A percentile compares a stretch with the other conserved stretches of the same genome.
Evolutionary conservation across 2,888 invertebrate species (phyloP).

Genomic region (Athetis lepigone): DNA sequence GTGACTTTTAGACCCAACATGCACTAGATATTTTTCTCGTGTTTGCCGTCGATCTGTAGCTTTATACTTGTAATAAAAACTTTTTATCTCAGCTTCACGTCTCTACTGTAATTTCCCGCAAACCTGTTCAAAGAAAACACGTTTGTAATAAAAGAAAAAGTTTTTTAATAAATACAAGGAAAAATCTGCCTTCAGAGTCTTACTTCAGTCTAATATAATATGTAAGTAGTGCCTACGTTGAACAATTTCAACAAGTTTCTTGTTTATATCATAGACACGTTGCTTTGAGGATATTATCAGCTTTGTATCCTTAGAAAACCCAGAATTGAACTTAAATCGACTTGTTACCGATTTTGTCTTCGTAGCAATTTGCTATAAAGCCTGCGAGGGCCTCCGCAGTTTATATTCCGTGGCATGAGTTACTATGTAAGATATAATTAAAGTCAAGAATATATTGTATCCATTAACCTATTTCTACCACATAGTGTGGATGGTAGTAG

Average conservation of each 20-base stretch:
- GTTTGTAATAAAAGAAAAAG: constrained; percentile 63
- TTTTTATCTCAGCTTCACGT: constrained; percentile 46
- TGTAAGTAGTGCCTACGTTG: not conserved
- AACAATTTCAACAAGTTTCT: constrained; percentile 17
- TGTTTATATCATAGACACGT: constrained; percentile 16
- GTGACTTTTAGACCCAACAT: not conserved
- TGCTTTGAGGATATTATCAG: not conserved
- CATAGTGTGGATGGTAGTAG: not conserved
- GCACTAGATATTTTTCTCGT: constrained; percentile 1
- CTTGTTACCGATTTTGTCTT: not conserved
- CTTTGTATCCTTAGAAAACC: not conserved
- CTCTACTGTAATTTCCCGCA: constrained; percentile 52
- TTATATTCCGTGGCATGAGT: not conserved
- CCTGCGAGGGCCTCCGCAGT: constrained; percentile 18
- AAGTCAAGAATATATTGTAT: too few relatives aligned
- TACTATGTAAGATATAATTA: not conserved
- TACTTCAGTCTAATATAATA: constrained; percentile 9
- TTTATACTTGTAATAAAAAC: constrained; percentile 35
- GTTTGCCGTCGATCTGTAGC: constrained; percentile 38
- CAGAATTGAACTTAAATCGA: not conserved
- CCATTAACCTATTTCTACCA: not conserved
- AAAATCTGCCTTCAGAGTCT: constrained; percentile 34
- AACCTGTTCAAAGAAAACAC: constrained; percentile 54
- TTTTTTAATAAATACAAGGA: constrained; percentile 69
- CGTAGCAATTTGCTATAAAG: constrained; percentile 22